Evolutionary conservation across 2,888 invertebrate genomes (phyloP).

Genomic region (Cataglyphis cursor): DNA sequence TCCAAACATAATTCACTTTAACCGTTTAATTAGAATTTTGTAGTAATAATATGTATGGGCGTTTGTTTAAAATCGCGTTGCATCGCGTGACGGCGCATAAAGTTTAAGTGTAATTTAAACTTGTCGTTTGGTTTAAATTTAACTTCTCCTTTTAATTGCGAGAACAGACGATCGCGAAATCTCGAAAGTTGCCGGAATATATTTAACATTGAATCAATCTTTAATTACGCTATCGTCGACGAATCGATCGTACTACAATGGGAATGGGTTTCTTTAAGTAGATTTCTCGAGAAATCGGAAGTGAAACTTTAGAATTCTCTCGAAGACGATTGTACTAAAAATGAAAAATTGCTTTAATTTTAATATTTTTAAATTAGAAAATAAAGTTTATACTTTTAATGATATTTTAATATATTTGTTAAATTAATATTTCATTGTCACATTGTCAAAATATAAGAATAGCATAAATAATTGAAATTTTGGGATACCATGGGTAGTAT

Average conservation of each 20-base stretch:
- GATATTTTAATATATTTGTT: neutral
- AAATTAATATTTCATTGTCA: neutral
- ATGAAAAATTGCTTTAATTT: neutral
- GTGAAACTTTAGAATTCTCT: conserved; percentile 31
- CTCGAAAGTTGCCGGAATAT: conserved; percentile 30
- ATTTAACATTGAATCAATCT: conserved; percentile 46
- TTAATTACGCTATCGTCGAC: conserved; percentile 39
- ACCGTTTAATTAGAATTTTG: conserved; percentile 38
- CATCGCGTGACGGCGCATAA: neutral
- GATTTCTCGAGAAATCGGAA: conserved; percentile 40
- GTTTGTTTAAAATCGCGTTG: conserved; percentile 28
- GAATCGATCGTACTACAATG: conserved; percentile 43
- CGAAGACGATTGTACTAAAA: conserved; percentile 3
- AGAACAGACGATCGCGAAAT: neutral
- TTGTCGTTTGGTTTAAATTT: conserved; percentile 46
- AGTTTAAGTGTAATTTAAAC: conserved; percentile 44
- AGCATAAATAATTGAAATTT: neutral
- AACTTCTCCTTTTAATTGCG: conserved; percentile 28
- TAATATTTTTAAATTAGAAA: conserved; percentile 14
- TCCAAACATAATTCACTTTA: conserved; percentile 21
- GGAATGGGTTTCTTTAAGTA: conserved; percentile 33
- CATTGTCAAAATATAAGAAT: neutral
- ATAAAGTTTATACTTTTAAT: neutral
- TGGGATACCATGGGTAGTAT: neutral
- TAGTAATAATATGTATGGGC: conserved; percentile 5